Evolutionary conservation across 2,113 vertebrate species (phyloP).

Genomic region (Amblyornis subalaris): DNA sequence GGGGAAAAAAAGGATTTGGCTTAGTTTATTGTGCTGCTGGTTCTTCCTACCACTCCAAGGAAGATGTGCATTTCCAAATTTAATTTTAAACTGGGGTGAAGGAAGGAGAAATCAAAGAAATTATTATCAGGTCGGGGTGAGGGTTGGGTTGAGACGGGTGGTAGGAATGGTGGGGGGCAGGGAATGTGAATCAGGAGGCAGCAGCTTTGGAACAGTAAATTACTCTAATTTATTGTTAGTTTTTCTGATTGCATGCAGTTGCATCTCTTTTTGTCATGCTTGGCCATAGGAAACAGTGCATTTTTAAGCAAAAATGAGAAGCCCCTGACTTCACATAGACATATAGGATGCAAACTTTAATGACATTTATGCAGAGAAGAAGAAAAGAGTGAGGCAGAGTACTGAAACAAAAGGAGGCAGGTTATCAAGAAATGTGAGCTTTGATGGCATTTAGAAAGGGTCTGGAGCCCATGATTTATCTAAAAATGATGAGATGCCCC

Average conservation of each 20-base stretch:
- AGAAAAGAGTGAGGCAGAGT: background rate
- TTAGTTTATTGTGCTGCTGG: background rate
- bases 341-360: conserved; percentile 11
- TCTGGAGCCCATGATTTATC: conserved; percentile 31
- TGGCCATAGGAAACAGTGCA: background rate
- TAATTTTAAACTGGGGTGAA: background rate
- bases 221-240: background rate
- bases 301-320: background rate
- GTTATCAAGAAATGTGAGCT: background rate
- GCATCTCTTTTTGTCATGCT: background rate
- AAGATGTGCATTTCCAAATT: background rate
- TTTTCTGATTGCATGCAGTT: background rate
- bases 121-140: background rate
- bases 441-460: background rate
- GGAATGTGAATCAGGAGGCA: background rate
- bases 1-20: background rate
- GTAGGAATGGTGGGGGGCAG: background rate
- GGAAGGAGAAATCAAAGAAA: background rate
- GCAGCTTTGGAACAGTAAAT: background rate
- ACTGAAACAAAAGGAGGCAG: conserved; percentile 16
- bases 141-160: background rate
- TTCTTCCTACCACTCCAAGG: background rate
- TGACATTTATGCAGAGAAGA: background rate
- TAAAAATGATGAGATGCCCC: background rate
- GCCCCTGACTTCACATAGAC: background rate